Conservation (phyloP, 1,140 invertebrate genomes). For the Ericerus pela region DNA sequence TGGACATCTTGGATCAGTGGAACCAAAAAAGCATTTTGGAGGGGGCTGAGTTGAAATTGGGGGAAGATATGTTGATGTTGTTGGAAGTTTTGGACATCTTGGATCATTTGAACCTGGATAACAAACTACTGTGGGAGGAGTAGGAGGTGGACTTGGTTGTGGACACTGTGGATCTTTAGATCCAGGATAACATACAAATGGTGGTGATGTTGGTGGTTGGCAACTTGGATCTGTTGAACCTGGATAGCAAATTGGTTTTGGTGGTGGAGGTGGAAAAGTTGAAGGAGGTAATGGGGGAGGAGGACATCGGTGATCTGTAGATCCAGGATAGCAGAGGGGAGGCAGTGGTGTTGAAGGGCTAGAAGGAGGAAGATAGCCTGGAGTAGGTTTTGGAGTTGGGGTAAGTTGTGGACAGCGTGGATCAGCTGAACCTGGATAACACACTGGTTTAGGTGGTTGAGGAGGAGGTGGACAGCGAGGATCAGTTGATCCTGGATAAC, state of each 20-base stretch:
- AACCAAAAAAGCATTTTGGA: constrained; percentile 28
- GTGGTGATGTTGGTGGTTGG: constrained; percentile 18
- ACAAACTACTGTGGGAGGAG: constrained; percentile 23
- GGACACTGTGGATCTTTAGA: constrained; percentile 25
- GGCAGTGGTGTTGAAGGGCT: constrained; percentile 20
- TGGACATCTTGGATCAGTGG: constrained; percentile 28
- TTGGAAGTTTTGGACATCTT: constrained; percentile 28
- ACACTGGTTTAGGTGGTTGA: constrained; percentile 12
- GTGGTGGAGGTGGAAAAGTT: constrained; percentile 17
- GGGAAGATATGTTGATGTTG: constrained; percentile 14
- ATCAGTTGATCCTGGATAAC: constrained; percentile 24
- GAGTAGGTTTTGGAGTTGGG: constrained; percentile 19
- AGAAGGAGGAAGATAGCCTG: constrained; percentile 20
- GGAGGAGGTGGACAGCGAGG: constrained; percentile 19
- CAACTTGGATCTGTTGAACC: constrained; percentile 20
- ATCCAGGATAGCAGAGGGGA: constrained; percentile 32
- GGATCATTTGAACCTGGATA: constrained; percentile 30
- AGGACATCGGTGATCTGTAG: constrained; percentile 34
- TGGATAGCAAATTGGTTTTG: constrained; percentile 13
- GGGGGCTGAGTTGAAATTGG: constrained; percentile 4
- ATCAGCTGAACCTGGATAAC: constrained; percentile 30
- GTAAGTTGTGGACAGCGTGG: constrained; percentile 31
- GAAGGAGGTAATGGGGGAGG: constrained; percentile 29
- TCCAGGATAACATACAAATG: constrained; percentile 23
- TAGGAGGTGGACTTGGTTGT: constrained; percentile 18